Conservation (phyloP, 2,113 vertebrate species). For the Morone saxatilis region DNA sequence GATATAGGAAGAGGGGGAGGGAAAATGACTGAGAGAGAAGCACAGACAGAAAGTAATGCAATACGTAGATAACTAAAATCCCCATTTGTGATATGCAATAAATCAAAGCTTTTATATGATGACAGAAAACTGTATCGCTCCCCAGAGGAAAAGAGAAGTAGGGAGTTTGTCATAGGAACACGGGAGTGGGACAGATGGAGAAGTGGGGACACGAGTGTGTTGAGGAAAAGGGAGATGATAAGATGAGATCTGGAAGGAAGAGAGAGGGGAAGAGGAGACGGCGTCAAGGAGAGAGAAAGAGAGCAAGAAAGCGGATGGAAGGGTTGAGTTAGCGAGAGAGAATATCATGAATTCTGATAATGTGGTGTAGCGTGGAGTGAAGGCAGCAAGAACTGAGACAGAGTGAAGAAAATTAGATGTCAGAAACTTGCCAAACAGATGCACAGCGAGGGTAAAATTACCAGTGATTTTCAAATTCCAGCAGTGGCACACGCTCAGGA, state of each 20-base stretch:
- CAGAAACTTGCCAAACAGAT: conserved; percentile 55
- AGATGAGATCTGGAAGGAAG: conserved; percentile 50
- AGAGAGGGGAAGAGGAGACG: conserved; percentile 9
- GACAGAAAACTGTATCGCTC: conserved; percentile 61
- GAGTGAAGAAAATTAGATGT: conserved; percentile 66
- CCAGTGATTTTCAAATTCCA: conserved; percentile 39
- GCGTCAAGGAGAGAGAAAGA: conserved; percentile 17
- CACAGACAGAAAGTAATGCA: conserved; percentile 30
- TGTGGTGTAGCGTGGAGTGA: conserved; percentile 26
- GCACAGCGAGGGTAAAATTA: conserved; percentile 48
- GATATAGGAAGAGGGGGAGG: conserved; percentile 16
- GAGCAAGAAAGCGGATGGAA: not conserved
- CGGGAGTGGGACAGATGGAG: conserved; percentile 18
- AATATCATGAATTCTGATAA: conserved; percentile 75
- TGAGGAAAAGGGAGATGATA: conserved; percentile 43
- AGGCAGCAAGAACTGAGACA: conserved; percentile 56
- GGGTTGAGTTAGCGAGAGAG: conserved; percentile 29
- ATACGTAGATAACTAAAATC: conserved; percentile 65
- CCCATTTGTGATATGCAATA: conserved; percentile 71
- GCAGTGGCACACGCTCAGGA: not conserved
- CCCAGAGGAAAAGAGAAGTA: conserved; percentile 21
- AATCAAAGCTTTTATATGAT: conserved; percentile 72
- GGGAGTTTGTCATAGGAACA: conserved; percentile 58
- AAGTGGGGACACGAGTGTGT: conserved; percentile 45
- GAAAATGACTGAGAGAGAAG: conserved; percentile 32